phyloP scores from a whole-genome alignment of 2,113 vertebrate species.

The Elephas maximus region DNA sequence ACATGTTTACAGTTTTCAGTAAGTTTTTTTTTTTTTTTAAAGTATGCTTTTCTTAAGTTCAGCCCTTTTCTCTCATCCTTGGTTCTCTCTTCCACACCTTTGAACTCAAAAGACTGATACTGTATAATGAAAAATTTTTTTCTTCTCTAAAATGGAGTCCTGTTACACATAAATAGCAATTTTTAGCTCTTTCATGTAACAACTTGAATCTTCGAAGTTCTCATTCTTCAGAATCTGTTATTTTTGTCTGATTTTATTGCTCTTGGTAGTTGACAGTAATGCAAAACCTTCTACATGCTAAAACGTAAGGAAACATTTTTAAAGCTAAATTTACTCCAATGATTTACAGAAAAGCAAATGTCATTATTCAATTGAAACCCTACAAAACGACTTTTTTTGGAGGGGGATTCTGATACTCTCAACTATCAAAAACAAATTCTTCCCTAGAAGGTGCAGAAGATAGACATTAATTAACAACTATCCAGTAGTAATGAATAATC shows the following conservation, averaged over 20 bases:
- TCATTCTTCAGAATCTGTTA: neutral
- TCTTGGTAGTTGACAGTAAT: neutral
- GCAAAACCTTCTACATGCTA: neutral
- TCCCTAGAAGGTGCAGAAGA: neutral
- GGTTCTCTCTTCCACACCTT: neutral
- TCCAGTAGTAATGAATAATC: neutral
- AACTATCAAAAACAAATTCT: conserved; percentile 42
- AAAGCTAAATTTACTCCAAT: conserved; percentile 9
- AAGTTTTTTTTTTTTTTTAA: neutral
- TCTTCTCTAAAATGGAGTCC: neutral
- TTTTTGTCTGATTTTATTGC: neutral
- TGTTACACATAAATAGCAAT: neutral
- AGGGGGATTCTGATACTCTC: neutral
- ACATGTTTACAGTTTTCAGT: neutral
- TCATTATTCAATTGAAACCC: neutral
- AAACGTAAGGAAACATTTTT: neutral
- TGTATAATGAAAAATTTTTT: neutral
- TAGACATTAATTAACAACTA: neutral
- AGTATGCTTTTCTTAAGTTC: neutral
- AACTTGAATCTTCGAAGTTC: neutral
- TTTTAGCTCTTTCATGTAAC: neutral
- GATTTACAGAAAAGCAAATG: conserved; percentile 8
- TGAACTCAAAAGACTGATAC: neutral
- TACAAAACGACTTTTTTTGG: neutral
- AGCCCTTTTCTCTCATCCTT: neutral